phyloP scores from a whole-genome alignment of 2,797 vertebrate genomes.

The Pempheris klunzingeri region DNA sequence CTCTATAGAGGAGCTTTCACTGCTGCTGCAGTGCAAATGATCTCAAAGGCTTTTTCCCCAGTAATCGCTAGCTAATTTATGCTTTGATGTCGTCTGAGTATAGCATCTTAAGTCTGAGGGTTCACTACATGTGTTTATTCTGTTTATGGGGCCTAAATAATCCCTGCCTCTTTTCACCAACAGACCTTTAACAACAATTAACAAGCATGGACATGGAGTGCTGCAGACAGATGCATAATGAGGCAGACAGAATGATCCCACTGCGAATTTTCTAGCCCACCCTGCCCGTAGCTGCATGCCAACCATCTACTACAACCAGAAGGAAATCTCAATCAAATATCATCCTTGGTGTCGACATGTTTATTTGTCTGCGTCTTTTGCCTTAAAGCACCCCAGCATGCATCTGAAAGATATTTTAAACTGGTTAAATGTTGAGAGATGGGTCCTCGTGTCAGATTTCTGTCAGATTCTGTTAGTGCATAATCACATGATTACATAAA shows the following conservation, averaged over 20 bases:
- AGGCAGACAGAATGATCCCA: slow-evolving; percentile 84
- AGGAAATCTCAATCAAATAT: slow-evolving; percentile 67
- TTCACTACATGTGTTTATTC: slow-evolving; percentile 81
- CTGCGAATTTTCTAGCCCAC: slow-evolving; percentile 69
- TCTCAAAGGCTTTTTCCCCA: slow-evolving; percentile 81
- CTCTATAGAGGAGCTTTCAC: slow-evolving; percentile 69
- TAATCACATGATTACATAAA: slow-evolving; percentile 30
- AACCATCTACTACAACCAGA: slow-evolving; percentile 54
- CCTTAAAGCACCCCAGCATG: slow-evolving; percentile 16
- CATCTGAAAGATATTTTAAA: slow-evolving; percentile 30
- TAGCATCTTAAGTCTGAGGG: slow-evolving; percentile 80
- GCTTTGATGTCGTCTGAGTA: slow-evolving; percentile 87
- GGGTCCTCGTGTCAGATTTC: slow-evolving; percentile 12
- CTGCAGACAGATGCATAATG: slow-evolving; percentile 83
- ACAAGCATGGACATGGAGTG: slow-evolving; percentile 79
- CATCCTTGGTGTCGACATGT: slow-evolving; percentile 38
- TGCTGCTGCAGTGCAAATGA: slow-evolving; percentile 77
- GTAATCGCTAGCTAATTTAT: slow-evolving; percentile 86
- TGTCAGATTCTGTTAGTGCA: background rate
- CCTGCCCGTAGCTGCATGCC: slow-evolving; percentile 50
- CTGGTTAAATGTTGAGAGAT: slow-evolving; percentile 21
- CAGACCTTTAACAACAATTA: slow-evolving; percentile 89
- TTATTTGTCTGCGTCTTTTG: slow-evolving; percentile 56
- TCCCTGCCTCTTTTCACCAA: slow-evolving; percentile 84
- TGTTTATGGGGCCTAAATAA: slow-evolving; percentile 88